These are phyloP conservation scores for Collichthys lucidus DNA, from an alignment of 2,113 vertebrate species.

Conservation along the genomic window DNA sequence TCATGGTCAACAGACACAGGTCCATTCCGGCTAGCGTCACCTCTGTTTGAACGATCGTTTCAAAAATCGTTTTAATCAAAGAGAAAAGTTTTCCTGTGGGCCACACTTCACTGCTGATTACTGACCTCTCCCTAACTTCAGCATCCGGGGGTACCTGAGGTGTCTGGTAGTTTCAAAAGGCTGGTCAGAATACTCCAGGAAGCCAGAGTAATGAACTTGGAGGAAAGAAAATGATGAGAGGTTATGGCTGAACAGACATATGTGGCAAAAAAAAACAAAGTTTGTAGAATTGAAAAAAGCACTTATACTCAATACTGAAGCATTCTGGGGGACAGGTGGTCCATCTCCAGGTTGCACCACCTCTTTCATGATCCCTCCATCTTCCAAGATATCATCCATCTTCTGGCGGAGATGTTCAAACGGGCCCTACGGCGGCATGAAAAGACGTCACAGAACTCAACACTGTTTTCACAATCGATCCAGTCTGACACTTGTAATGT, in stretches of 20 bases:
- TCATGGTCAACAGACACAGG: conserved; percentile 91
- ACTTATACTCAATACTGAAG: conserved; percentile 87
- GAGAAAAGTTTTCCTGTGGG: neutral
- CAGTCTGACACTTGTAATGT: neutral
- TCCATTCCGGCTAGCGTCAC: conserved; percentile 90
- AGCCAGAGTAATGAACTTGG: conserved; percentile 92
- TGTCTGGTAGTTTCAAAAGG: conserved; percentile 88
- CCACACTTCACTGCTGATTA: neutral
- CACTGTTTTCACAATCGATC: neutral
- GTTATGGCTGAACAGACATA: neutral
- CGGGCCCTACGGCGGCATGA: conserved; percentile 68
- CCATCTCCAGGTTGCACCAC: conserved; percentile 86
- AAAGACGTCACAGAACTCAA: neutral
- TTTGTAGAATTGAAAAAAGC: neutral
- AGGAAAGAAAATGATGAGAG: neutral
- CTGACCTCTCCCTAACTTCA: conserved; percentile 94
- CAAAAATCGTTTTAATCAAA: neutral
- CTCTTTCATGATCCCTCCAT: conserved; percentile 90
- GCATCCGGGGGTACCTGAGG: conserved; percentile 80
- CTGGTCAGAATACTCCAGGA: conserved; percentile 86
- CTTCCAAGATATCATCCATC: conserved; percentile 88
- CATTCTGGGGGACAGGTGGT: conserved; percentile 74
- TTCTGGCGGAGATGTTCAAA: conserved; percentile 79
- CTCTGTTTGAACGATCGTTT: conserved; percentile 80
- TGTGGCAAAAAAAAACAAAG: neutral